Conservation (phyloP, 2,888 invertebrate genomes). For the Nephrotoma appendiculata region DNA sequence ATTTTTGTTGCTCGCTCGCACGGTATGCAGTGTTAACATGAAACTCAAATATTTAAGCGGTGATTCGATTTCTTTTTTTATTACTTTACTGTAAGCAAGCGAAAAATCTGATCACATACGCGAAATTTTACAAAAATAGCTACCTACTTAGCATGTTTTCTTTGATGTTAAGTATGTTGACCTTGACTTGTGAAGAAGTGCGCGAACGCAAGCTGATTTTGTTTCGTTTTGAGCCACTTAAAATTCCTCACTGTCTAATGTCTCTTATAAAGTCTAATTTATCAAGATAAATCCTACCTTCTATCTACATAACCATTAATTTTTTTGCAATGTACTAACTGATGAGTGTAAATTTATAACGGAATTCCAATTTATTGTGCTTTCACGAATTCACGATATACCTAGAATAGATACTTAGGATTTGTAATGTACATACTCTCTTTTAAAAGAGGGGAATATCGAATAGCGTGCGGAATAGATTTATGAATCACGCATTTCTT, state of each 20-base stretch:
- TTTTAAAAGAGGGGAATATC: neutral
- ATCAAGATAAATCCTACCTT: neutral
- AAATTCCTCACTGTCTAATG: neutral
- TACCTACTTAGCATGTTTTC: neutral
- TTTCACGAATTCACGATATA: neutral
- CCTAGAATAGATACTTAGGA: too few relatives aligned
- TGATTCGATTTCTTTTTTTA: neutral
- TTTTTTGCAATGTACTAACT: neutral
- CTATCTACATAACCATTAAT: neutral
- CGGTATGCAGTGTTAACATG: neutral
- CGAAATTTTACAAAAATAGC: neutral
- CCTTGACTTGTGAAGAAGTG: neutral
- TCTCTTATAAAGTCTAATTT: neutral
- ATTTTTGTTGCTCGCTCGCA: neutral
- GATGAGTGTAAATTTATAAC: neutral
- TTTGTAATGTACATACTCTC: neutral
- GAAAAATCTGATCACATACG: neutral
- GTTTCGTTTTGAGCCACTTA: neutral
- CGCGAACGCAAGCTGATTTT: neutral
- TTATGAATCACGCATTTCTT: neutral
- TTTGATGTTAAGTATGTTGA: neutral
- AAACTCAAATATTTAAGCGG: neutral
- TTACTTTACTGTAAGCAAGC: neutral
- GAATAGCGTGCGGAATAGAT: neutral
- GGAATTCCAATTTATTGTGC: neutral